Base-by-base conservation (phyloP, 2,797 vertebrate species). In the Amphiprion clarkii region DNA sequence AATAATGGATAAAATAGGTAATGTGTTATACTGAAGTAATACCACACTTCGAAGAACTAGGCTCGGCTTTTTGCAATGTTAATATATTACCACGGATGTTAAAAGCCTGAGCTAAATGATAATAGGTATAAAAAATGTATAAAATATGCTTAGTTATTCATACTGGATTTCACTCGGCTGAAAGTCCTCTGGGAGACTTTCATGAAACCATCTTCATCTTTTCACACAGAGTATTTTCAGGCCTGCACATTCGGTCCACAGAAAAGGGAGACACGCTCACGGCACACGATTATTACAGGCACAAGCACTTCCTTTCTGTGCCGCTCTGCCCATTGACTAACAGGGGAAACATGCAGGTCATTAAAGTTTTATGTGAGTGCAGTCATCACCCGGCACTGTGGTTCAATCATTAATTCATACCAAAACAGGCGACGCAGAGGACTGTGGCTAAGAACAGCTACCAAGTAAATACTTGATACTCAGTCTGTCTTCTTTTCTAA, bases 341-440 rank as follows among this genome's bases (percentile, higher is more conserved):
- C 76, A 88, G 75, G 46, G 69, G 84, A 91, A 91, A 91, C 86
- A 89, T 84, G 87, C 74, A 82, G 69, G 59, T 81, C 76, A 87
- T 93, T 89, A 89, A 93, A 84, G 77, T 85, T 93, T 89, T 65
- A 92, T 83, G 55, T 53, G 75, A 83, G 76, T 67, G 75, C 83
- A 81, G 83, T 90, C 88, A 83, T 89, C 85, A 86, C 72, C 71
- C 80, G 75, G 78, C 79, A 78, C 82, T 72, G 75, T 76, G 84
- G 66, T 76, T 89, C 80, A 71, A 89, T 93, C 79, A 86, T 88
- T 89, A 87, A 92, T 93, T 93, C 78, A 89, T 79, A 73, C 57
- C 71, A 81, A 84, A 89, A 90, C 74, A 88, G 80, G 67, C 72
- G 78, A 65, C 69, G 67, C 76, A 51, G 66, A 79, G 57, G 17